Evolutionary conservation across 2,113 vertebrate species (phyloP), one percentile per base, ranked within the genome.

Genomic region (Hassar affinis): DNA sequence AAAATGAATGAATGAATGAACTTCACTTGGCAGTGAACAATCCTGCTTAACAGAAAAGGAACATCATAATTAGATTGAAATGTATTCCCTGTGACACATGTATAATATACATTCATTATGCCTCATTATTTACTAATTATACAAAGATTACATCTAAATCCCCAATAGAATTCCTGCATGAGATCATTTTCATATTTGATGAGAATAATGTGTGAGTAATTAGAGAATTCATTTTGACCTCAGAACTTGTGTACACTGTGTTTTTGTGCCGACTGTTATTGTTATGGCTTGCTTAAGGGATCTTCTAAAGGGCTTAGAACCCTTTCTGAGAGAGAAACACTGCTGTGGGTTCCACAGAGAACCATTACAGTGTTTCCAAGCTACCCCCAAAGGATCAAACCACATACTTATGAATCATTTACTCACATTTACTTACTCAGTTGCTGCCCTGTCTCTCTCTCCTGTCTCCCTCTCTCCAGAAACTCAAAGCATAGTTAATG

Each of bases 61-160:
- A 18, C 8, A 10, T 38, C 54, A 38, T 38, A 69, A 69, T 66
- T 80, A 35, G 61, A 33, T n/a, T 35, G 1, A 30, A 74, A 51
- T 33, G 2, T 17, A 42, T 69, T 9, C 27, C 25, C 10, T 71
- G 22, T 71, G 4, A 38, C 8, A 38, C 8, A 15, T 1, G 17
- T 11, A n/a, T 52, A 38, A 51, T 35, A 22, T 80, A 47, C 79
- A 80, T 47, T 69, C 38, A 69, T 52, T 79, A 35, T 54, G 42
- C 30, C 11, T 80, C 45, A 64, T 64, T 80, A 47, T 51, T 33
- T 68, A 25, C 2, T 30, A 18, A 17, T 30, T 51, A 14, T 25
- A 18, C 9, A 17, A 45, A 51, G 22, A 8, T 7, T n/a, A 69
- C 20, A 42, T 10, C 66, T 12, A 49, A 27, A 51, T 33, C 27